Evolutionary conservation across 2,888 invertebrate species (phyloP), one percentile per base, ranked within the genome.

Genomic region (Microctonus hyperodae): DNA sequence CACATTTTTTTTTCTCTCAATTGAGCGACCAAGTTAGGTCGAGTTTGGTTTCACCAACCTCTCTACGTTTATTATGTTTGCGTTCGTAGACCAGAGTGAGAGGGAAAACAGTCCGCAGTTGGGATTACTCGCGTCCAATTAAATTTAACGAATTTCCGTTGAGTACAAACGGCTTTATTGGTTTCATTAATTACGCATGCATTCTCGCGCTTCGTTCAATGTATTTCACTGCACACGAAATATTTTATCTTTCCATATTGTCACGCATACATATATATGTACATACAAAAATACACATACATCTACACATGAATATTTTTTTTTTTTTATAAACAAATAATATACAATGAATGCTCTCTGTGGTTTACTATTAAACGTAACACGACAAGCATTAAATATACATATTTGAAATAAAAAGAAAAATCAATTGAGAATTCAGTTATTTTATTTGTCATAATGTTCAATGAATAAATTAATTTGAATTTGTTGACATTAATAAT

Each of bases 141-240:
- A 82, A 83, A 81, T 82, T 83, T 82, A 83, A 82, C 80, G 81
- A 81, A 82, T 82, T 78, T 77, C 70, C 71, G 73, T 58, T 70
- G 73, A 69, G 74, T 71, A 71, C 77, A 74, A 72, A 70, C 73
- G 79, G 79, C 76, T 77, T 80, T 79, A 81, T 81, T 81, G 81
- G 81, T 81, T 81, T 80, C 81, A 80, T 81, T 81, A 80, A 81
- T 81, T 81, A 80, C 79, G 78, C 78, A 79, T 79, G 76, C 79
- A 76, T 68, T 70, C 68, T 68, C 40, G 37, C 40, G 23, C 40
- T 58, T 35, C 64, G 50, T 60, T 56, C 23, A 53, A n/a, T 28
- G 53, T 53, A 28, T 53, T 31, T 56, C 56, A 35, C 33, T 56
- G 56, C 56, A 31, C 35, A 33, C 33, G 56, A 28, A 16, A 31